Evolutionary conservation across 2,888 invertebrate species (phyloP).

Genomic region (Drosophila falleni): DNA sequence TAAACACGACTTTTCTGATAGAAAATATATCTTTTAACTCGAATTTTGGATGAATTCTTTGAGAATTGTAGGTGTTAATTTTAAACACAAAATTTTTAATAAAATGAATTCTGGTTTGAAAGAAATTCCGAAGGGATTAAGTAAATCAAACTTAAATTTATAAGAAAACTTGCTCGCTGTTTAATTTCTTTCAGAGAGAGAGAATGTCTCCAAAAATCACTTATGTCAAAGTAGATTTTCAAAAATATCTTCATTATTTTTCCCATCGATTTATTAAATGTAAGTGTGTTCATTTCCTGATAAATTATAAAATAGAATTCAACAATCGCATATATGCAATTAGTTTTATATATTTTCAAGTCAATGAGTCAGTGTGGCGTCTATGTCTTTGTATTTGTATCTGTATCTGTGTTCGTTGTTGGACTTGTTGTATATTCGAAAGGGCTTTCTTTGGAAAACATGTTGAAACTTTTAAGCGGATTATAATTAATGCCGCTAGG

Average conservation of each 20-base stretch:
- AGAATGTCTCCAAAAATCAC: too few species aligned
- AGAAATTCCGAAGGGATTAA: constrained; percentile 23
- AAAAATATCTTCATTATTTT: too few species aligned
- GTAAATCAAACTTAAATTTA: background rate
- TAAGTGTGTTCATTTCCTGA: background rate
- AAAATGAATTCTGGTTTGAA: too few species aligned
- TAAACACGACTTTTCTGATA: too few species aligned
- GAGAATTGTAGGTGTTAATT: background rate
- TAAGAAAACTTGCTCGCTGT: background rate
- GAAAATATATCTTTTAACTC: too few species aligned
- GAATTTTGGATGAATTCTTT: background rate
- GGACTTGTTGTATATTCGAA: constrained; percentile 41
- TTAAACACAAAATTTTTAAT: background rate
- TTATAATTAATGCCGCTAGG: constrained; percentile 81
- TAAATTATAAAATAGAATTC: background rate
- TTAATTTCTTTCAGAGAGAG: too few species aligned
- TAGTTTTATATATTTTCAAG: constrained; percentile 3
- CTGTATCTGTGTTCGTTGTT: background rate
- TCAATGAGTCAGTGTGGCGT: constrained; percentile 14
- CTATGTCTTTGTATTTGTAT: constrained; percentile 12
- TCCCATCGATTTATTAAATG: constrained; percentile 5
- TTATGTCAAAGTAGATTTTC: too few species aligned
- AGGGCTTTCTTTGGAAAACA: constrained; percentile 69
- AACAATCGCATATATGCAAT: constrained; percentile 10
- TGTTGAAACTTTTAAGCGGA: constrained; percentile 82